A percentile compares a stretch with the other conserved stretches of the same genome.
Conservation (phyloP, 2,113 vertebrate genomes). For the Mastomys natalensis region DNA sequence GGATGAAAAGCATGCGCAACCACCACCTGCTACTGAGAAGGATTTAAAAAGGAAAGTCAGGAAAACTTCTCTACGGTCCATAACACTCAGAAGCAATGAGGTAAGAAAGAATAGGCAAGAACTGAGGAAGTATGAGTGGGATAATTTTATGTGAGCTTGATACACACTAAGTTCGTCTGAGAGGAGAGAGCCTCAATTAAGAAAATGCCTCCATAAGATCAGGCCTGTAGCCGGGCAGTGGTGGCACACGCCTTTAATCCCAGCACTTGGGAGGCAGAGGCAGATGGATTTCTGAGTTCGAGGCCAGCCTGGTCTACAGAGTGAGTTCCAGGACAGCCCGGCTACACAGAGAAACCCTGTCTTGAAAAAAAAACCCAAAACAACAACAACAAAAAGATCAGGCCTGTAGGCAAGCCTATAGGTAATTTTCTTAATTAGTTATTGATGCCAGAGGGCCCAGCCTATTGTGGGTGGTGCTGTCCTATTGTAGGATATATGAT, state of each 20-base stretch:
- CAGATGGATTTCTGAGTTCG: too few species aligned
- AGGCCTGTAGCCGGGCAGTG: too few species aligned
- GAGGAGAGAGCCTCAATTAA: not conserved
- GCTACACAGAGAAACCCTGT: too few species aligned
- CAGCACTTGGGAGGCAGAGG: too few species aligned
- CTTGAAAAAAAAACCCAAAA: too few species aligned
- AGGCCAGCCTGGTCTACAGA: too few species aligned
- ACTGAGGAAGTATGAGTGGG: too few species aligned
- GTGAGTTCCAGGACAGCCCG: too few species aligned
- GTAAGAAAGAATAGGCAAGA: not conserved
- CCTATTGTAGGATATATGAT: too few species aligned
- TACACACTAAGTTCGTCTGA: not conserved
- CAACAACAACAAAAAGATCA: too few species aligned
- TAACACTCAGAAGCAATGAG: not conserved
- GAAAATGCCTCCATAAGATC: not conserved
- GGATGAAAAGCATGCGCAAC: not conserved
- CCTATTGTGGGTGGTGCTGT: too few species aligned
- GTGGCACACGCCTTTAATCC: too few species aligned
- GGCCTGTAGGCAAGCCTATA: not conserved
- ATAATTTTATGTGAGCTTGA: not conserved
- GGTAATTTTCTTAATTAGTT: not conserved
- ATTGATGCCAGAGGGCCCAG: not conserved
- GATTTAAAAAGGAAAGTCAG: not conserved
- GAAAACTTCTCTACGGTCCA: not conserved
- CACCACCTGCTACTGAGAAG: not conserved